Evolutionary conservation across 2,888 invertebrate species (phyloP).

Genomic region (Pyrocoelia pectoralis): DNA sequence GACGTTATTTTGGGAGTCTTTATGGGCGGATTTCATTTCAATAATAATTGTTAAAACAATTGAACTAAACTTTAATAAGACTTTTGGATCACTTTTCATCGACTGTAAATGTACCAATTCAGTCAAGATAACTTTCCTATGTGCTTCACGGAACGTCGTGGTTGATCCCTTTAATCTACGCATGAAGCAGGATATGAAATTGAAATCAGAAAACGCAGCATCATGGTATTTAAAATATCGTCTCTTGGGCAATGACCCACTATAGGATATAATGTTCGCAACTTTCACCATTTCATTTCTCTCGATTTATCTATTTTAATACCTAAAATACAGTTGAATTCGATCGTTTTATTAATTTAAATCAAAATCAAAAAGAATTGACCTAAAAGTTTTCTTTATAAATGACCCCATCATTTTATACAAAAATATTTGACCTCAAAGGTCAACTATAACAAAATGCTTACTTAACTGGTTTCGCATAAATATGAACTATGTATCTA

Average conservation of each 20-base stretch:
- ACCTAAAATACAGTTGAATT: slow-evolving; percentile 12
- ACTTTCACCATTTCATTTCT: slow-evolving; percentile 28
- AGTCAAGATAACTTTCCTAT: too few species aligned
- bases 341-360: neutral
- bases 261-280: slow-evolving; percentile 11
- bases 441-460: neutral
- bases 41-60: too few species aligned
- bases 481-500: neutral
- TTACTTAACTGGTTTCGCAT: neutral
- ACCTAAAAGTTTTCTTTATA: slow-evolving; percentile 5
- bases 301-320: slow-evolving; percentile 17
- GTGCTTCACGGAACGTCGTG: too few species aligned
- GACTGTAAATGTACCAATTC: too few species aligned
- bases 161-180: too few species aligned
- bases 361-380: neutral
- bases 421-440: slow-evolving; percentile 1
- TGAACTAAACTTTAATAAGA: too few species aligned
- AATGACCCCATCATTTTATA: neutral
- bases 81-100: too few species aligned
- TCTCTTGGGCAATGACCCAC: slow-evolving; percentile 19
- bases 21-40: too few species aligned
- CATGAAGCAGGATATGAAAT: neutral
- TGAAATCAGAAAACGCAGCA: slow-evolving; percentile 4
- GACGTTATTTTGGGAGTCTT: too few species aligned
- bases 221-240: slow-evolving; percentile 4